These are phyloP conservation scores for Alethe castanea DNA, from an alignment of 2,113 vertebrate species.

Conservation along the genomic window DNA sequence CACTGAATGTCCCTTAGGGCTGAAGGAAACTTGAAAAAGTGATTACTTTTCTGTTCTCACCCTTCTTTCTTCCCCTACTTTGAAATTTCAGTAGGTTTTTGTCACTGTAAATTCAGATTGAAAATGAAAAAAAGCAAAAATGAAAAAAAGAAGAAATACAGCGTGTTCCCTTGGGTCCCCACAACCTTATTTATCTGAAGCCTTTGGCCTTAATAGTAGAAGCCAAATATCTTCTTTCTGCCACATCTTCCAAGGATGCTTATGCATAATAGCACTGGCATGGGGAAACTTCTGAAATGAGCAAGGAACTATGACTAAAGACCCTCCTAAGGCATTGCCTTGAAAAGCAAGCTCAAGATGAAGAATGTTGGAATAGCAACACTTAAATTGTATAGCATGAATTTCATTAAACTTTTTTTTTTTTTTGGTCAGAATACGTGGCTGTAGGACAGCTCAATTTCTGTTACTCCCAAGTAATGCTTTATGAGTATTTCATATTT, in stretches of 20 bases:
- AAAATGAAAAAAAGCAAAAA: neutral
- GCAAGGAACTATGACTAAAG: slow-evolving; percentile 15
- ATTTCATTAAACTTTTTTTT: slow-evolving; percentile 18
- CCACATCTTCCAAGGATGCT: neutral
- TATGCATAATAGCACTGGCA: neutral
- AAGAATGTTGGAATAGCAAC: slow-evolving; percentile 23
- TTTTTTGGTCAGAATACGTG: neutral
- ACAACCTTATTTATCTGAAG: neutral
- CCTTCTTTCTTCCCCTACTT: neutral
- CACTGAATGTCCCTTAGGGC: neutral
- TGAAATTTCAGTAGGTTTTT: slow-evolving; percentile 28
- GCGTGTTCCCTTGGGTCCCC: neutral
- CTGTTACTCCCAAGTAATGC: neutral
- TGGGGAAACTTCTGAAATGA: neutral
- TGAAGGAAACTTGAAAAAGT: neutral
- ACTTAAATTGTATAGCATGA: slow-evolving; percentile 30
- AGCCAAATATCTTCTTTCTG: neutral
- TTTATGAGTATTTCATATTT: neutral
- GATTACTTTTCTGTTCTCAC: neutral
- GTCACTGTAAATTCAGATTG: neutral
- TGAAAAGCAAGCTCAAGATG: slow-evolving; percentile 28
- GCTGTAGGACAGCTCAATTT: neutral
- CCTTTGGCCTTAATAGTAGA: slow-evolving; percentile 8
- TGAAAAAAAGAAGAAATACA: slow-evolving; percentile 10
- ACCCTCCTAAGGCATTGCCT: neutral